phyloP scores from a whole-genome alignment of 2,113 vertebrate species.

The Engraulis encrasicolus region DNA sequence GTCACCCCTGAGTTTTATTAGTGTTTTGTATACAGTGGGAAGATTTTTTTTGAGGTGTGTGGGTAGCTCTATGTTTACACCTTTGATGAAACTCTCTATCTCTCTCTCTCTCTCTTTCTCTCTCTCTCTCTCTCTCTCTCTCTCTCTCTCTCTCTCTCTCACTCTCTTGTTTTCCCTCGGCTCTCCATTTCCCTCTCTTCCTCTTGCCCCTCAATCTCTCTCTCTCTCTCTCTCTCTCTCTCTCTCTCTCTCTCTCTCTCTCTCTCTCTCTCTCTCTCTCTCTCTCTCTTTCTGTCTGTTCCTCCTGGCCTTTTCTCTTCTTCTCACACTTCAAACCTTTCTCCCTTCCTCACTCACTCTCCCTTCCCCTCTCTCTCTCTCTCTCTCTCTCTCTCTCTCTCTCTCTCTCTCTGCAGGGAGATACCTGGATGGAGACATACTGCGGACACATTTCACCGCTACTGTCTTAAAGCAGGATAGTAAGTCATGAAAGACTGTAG shows the following conservation, averaged over 20 bases:
- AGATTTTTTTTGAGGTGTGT: too few species aligned
- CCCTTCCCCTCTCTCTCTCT: neutral
- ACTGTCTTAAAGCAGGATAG: conserved; percentile 59
- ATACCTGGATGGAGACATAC: conserved; percentile 86
- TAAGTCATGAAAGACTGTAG: neutral
- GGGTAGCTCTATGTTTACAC: neutral
- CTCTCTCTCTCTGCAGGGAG: conserved; percentile 76
- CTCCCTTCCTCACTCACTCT: neutral
- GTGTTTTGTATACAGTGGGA: conserved; percentile 23
- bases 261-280: conserved; percentile 35
- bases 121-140: neutral
- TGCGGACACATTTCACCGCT: conserved; percentile 82
- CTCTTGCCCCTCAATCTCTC: neutral
- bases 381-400: neutral
- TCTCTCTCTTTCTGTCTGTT: neutral
- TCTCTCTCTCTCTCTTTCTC: neutral
- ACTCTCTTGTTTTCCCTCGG: neutral
- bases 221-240: neutral
- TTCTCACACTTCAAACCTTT: neutral
- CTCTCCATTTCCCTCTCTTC: conserved; percentile 33
- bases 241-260: neutral
- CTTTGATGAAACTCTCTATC: neutral
- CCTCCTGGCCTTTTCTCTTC: neutral
- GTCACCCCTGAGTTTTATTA: neutral
- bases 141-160: neutral